Evolutionary conservation across 2,113 vertebrate genomes (phyloP), one percentile per base, ranked within the genome.

Genomic region (Brachirus orientalis): DNA sequence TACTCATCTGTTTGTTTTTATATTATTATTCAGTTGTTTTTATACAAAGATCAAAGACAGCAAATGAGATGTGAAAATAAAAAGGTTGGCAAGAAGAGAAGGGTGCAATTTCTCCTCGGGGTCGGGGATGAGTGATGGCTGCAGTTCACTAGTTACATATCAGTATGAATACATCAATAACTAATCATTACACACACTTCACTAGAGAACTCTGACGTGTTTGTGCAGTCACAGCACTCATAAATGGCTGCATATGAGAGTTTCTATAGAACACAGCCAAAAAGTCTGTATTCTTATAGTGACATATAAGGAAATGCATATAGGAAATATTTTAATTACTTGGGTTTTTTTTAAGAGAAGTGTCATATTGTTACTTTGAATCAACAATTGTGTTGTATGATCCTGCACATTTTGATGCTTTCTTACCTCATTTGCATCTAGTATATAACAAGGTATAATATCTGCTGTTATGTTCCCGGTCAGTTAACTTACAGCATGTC

Each of bases 1-100:
- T 2, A 28, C 28, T 28, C 28, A 3, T 28, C 28, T 28, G 28
- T 28, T 28, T 28, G 6, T 28, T 28, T 4, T 28, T 28, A 28
- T 28, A 28, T 28, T 28, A 28, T 28, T 28, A 1, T 28, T 48
- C 18, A 11, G n/a, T 48, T 48, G 45, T 47, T 54, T 65, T 10
- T 9, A 6, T 28, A 28, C n/a, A n/a, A n/a, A n/a, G 28, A 4
- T 28, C 28, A 35, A 37, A 62, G 37, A 41, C 58, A 40, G 41
- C 40, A 44, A 50, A 35, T 59, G 75, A 33, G 50, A 75, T 78
- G 79, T 73, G 16, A 46, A 77, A 65, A 74, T 61, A 9, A 78
- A 63, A 67, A 28, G 52, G 51, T 56, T 82, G 62, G 19, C 37
- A 82, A 74, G 59, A 35, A 77, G 38, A 66, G 57, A 50, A 67